Evolutionary conservation across 1,140 invertebrate species (phyloP).

Genomic region (Cephus cinctus): DNA sequence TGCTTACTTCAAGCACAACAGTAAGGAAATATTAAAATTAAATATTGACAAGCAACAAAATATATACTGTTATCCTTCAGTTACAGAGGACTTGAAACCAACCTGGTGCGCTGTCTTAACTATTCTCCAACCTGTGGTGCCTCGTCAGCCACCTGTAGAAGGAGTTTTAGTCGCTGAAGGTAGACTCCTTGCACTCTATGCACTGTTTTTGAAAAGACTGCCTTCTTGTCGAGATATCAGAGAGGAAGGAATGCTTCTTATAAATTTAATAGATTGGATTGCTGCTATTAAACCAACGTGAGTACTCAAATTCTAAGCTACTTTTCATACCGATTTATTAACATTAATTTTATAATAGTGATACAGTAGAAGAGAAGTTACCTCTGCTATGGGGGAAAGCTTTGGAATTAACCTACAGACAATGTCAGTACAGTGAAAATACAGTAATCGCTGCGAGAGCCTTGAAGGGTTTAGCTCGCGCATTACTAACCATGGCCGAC

Average conservation of each 20-base stretch:
- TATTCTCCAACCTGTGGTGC: constrained; percentile 50
- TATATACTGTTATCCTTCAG: constrained; percentile 26
- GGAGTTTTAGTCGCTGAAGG: constrained; percentile 48
- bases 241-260: constrained; percentile 54
- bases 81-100: constrained; percentile 41
- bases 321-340: constrained; percentile 14
- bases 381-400: constrained; percentile 62
- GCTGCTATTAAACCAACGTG: constrained; percentile 54
- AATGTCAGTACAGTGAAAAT: constrained; percentile 55
- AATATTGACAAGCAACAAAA: too few relatives aligned
- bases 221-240: constrained; percentile 52
- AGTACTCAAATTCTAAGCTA: constrained; percentile 20
- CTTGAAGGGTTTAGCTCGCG: constrained; percentile 53
- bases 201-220: constrained; percentile 52
- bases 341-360: constrained; percentile 29
- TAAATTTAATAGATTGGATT: constrained; percentile 55
- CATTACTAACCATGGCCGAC: constrained; percentile 58
- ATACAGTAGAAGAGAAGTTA: constrained; percentile 61
- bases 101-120: constrained; percentile 51
- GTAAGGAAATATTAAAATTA: too few relatives aligned
- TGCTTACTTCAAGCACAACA: constrained; percentile 54
- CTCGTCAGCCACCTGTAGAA: constrained; percentile 50
- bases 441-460: constrained; percentile 51
- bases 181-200: constrained; percentile 53
- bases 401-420: constrained; percentile 56